Evolutionary conservation across 2,113 vertebrate genomes (phyloP), one percentile per base, ranked within the genome.

Genomic region (Emydura subglobosa): DNA sequence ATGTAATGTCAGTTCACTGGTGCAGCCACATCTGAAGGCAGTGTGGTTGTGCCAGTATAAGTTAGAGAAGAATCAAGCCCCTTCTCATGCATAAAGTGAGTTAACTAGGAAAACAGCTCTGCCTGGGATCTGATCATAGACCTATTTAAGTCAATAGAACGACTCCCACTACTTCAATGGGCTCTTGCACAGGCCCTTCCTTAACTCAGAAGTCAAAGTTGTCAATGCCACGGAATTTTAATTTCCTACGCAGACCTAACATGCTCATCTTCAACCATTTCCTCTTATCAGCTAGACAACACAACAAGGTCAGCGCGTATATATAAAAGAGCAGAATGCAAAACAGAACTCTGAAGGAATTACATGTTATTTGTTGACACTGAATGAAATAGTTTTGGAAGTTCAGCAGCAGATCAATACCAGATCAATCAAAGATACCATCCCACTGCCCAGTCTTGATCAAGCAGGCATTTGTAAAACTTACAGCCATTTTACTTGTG

Each of bases 291-390:
- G 39, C 39, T 76, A 44, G 22, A 44, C 12, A 44, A 44, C 44
- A 76, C 24, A 3, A 44, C 39, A 76, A 25, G 72, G 34, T 68
- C 59, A 17, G 16, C 19, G 16, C 34, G 1, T n/a, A 68, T n/a
- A 68, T 68, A n/a, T n/a, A 68, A 76, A 44, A 76, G 10, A 76
- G 6, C 2, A 82, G 44, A 59, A 59, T 27, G 10, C 50, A 50
- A 3, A 7, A 34, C 55, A 54, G 34, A 31, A 49, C 49, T 49
- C 5, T 1, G 31, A 83, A 91, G 17, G 51, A 81, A 94, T 55
- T 79, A 88, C 39, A 81, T 88, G 95, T 91, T 92, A 86, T 87
- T 96, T 89, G 89, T 2, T 27, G 83, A 94, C 87, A 95, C 81
- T 85, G 47, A 95, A 81, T 42, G n/a, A 5, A 84, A 53, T 49